Conservation (phyloP, 2,797 vertebrate genomes). For the Lutjanus campechanus region DNA sequence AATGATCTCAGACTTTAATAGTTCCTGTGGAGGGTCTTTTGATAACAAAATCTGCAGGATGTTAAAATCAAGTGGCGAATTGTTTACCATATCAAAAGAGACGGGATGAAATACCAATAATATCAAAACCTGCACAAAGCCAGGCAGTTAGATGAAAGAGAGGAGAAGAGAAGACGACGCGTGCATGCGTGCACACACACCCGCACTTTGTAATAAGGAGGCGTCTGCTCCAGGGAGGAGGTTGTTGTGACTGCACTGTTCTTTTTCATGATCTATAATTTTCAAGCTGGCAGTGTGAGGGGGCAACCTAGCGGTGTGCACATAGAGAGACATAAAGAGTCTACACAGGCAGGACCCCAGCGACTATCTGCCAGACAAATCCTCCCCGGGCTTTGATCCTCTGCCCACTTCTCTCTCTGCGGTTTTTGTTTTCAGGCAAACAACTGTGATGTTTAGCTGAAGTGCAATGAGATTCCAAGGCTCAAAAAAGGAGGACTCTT, state of each 20-base stretch:
- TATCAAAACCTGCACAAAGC: constrained; percentile 61
- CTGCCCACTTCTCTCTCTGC: constrained; percentile 75
- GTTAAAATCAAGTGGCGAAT: constrained; percentile 55
- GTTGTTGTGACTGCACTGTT: constrained; percentile 84
- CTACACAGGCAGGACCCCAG: constrained; percentile 63
- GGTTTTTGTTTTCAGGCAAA: constrained; percentile 76
- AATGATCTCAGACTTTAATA: constrained; percentile 31
- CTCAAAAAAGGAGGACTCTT: constrained; percentile 22
- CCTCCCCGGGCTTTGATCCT: constrained; percentile 84
- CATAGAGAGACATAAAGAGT: constrained; percentile 24
- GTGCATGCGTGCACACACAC: background rate
- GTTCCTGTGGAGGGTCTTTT: constrained; percentile 25
- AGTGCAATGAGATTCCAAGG: constrained; percentile 62
- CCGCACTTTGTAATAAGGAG: constrained; percentile 69
- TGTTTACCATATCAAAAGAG: constrained; percentile 60
- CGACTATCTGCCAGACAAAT: constrained; percentile 83
- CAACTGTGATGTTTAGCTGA: constrained; percentile 73
- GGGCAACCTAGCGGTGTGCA: constrained; percentile 65
- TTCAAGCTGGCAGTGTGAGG: constrained; percentile 85
- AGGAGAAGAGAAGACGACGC: constrained; percentile 33
- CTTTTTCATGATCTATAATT: constrained; percentile 87
- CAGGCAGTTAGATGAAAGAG: constrained; percentile 75
- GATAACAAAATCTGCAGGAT: constrained; percentile 43
- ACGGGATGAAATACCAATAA: constrained; percentile 48
- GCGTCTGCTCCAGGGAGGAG: constrained; percentile 75